These are phyloP conservation scores for Scolopax mira DNA, from an alignment of 2,113 vertebrate species.

Conservation along the genomic window DNA sequence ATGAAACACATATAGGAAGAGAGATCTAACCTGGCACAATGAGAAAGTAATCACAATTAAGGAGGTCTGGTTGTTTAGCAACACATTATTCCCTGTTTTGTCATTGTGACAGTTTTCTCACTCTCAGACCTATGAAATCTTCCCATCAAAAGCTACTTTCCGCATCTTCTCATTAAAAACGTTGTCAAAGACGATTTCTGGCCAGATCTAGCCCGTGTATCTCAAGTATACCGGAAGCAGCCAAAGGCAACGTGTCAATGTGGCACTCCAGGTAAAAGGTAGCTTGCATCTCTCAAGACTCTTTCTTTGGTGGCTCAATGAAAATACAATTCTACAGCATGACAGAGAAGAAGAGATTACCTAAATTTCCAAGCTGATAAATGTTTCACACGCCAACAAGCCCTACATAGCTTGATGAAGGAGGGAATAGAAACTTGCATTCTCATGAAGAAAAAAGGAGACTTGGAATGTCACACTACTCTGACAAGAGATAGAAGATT, in stretches of 20 bases:
- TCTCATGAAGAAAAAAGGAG: background rate
- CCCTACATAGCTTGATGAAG: background rate
- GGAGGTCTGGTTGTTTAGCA: background rate
- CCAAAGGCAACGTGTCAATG: background rate
- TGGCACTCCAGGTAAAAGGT: background rate
- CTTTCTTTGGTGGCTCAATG: background rate
- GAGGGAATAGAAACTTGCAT: background rate
- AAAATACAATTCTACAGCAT: background rate
- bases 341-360: background rate
- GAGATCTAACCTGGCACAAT: background rate
- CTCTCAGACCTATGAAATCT: background rate
- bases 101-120: background rate
- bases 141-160: background rate
- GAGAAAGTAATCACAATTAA: background rate
- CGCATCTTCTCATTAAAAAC: background rate
- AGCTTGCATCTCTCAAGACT: background rate
- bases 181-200: background rate
- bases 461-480: background rate
- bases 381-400: background rate
- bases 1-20: background rate
- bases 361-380: background rate
- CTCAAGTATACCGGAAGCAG: background rate
- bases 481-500: background rate
- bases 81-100: background rate
- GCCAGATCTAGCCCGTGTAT: background rate